Base-by-base conservation (phyloP, 2,888 invertebrate species). In the Dermolepida albohirtum region DNA sequence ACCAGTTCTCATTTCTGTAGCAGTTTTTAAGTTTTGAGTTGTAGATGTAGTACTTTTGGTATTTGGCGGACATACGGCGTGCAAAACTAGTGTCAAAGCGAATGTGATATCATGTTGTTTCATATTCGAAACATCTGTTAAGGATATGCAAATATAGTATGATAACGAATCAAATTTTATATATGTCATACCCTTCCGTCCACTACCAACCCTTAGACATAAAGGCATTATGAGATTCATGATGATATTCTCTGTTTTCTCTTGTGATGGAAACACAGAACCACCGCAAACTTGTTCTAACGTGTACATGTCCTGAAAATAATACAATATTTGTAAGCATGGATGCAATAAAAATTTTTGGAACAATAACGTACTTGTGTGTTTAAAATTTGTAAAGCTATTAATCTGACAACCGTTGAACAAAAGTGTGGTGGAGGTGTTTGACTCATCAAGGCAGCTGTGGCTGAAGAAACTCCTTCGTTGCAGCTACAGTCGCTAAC, bases 201-300 rank as follows among this genome's bases (percentile, higher is more conserved):
- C 97, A 78, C 95, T 95, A 16, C 98, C 98, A 29, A 98, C 96
- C 75, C 97, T 88, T 74, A 99, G 87, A 83, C 98, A 97, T 68
- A 99, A 86, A 0, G 99, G 99, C 88, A 99, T 94, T 71, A 99
- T 89, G 71, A 99, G 87, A 85, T 98, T 98, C 88, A 98, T 92
- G 55, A 99, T 88, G 86, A 97, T 93, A 77, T 96, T 95, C 85
- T 98, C 97, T 8, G 96, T 94, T 82, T 97, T 94, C 77, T 97
- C 97, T 78, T 94, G 92, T 2, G 92, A 90, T 17, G 93, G 91
- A 79, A 97, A 96, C 76, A 95, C 90, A 0, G 95, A 89, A 40
- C 96, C 95, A 40, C 97, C 96, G 82, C 97, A 97, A 73, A 98
- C 94, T 84, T 96, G 96, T 78, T 98, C 98, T 76, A 99, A 83